Percentiles rank a stretch among this genome's conserved stretches.
Evolutionary conservation across 1,140 invertebrate genomes (phyloP).

Genomic region (Paralvinella palmiformis): DNA sequence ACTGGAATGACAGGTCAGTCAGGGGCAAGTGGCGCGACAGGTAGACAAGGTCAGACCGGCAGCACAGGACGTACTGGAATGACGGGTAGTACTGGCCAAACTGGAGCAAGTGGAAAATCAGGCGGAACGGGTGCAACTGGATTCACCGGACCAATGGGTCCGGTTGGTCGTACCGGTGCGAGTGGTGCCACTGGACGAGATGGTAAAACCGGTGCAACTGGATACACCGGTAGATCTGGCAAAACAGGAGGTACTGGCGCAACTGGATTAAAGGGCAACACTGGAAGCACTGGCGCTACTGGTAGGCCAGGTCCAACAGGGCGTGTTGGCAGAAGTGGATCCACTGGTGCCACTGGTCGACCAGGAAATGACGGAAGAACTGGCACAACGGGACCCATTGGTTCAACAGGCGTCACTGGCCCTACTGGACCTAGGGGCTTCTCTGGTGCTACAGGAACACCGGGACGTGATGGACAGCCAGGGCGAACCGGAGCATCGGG

Average conservation of each 20-base stretch:
- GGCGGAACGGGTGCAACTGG: slow-evolving; percentile 14
- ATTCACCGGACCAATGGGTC: slow-evolving; percentile 4
- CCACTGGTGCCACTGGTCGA: not conserved
- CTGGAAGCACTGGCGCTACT: not conserved
- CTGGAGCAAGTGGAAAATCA: slow-evolving; percentile 5
- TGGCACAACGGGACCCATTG: not conserved
- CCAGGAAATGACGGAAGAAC: not conserved
- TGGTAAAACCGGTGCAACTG: slow-evolving; percentile 9
- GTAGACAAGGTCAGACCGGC: slow-evolving; percentile 7
- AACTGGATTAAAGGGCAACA: slow-evolving; percentile 4
- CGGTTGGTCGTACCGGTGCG: not conserved
- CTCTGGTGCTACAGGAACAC: slow-evolving; percentile 1
- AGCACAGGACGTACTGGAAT: slow-evolving; percentile 8
- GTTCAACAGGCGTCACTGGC: not conserved
- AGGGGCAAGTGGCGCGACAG: slow-evolving; percentile 6
- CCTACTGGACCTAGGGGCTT: not conserved
- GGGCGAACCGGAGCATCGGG: slow-evolving; percentile 20
- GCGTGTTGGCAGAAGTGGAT: not conserved
- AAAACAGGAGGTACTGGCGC: slow-evolving; percentile 10
- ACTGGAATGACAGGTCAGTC: slow-evolving; percentile 7
- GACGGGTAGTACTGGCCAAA: not conserved
- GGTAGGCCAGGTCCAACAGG: not conserved
- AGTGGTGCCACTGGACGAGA: slow-evolving; percentile 7
- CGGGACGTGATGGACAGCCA: not conserved
- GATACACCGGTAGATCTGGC: slow-evolving; percentile 8